These are phyloP conservation scores for Umimayanthus kanabou DNA, from an alignment of 92 coral and sea anemone species.

Conservation along the genomic window DNA sequence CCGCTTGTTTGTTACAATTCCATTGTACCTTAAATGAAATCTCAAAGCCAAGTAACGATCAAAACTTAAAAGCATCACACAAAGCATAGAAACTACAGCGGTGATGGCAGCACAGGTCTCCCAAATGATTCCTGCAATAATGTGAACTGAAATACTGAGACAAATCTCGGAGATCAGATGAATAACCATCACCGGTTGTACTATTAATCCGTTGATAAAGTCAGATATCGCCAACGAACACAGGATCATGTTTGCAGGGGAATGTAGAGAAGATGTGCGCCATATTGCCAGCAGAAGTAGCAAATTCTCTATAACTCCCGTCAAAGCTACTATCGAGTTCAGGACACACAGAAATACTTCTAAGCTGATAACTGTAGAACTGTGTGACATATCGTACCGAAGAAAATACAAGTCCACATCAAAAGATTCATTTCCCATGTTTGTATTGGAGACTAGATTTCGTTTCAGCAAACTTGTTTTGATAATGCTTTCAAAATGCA, in stretches of 20 bases:
- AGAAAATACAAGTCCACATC: slow-evolving; percentile 24
- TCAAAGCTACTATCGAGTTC: slow-evolving; percentile 2
- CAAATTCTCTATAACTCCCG: not conserved
- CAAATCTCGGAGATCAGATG: not conserved
- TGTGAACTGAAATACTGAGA: slow-evolving; percentile 5
- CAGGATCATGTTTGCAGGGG: slow-evolving; percentile 20
- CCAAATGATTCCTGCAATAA: slow-evolving; percentile 19
- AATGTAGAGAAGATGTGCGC: slow-evolving; percentile 15
- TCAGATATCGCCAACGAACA: slow-evolving; percentile 19
- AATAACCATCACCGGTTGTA: not conserved
- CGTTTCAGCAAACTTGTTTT: not conserved
- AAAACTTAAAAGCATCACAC: slow-evolving; percentile 9
- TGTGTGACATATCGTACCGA: slow-evolving; percentile 3
- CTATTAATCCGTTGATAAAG: slow-evolving; percentile 15
- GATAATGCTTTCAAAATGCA: not conserved
- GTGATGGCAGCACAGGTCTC: slow-evolving; percentile 23
- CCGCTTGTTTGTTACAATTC: slow-evolving; percentile 12
- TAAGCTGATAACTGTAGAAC: not conserved
- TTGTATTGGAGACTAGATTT: no score
- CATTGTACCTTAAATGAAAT: slow-evolving; percentile 24
- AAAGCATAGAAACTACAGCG: slow-evolving; percentile 10
- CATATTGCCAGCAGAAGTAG: not conserved
- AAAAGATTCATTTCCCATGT: not conserved
- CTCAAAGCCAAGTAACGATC: slow-evolving; percentile 27
- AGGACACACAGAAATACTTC: slow-evolving; percentile 20